Evolutionary conservation across 2,113 vertebrate genomes (phyloP), one percentile per base, ranked within the genome.

Genomic region (Xiphophorus couchianus): DNA sequence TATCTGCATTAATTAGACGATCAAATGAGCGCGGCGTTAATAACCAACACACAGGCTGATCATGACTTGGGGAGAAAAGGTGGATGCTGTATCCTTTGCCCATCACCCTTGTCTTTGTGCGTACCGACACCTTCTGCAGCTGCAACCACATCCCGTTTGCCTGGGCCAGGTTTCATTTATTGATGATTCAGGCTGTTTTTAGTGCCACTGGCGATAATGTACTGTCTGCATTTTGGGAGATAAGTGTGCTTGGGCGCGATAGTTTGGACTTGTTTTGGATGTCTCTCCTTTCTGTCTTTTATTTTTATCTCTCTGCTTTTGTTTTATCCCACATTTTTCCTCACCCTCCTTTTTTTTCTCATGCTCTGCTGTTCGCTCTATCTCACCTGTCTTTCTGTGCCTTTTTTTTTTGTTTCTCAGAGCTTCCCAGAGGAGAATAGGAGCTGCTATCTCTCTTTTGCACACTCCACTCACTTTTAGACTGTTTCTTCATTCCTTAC

Each of bases 1-100:
- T 83, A 88, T 90, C 89, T 71, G 88, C 88, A 86, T 93, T 93
- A 92, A 92, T 92, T 91, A 92, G 83, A 79, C 63, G 65, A 83
- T 77, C 48, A 37, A 86, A 83, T 66, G 88, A 83, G 81, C 76
- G 51, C 70, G 0, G 64, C 62, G 71, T 84, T 89, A 89, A 90
- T 92, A 88, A 83, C 83, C 60, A 85, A 82, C 71, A 58, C 81
- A 5, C 17, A 9, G 51, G 84, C 78, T 67, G 85, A 86, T 87
- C 84, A 82, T 90, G 86, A 88, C 2, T 7, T 25, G 51, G 25
- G 51, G 1, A 58, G 84, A 79, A 51, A 4, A 76, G 60, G 63
- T 39, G 66, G 51, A 1, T 9, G 13, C 77, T 3, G 10, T 48
- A 68, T 82, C 81, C 78, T 51, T 66, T 73, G 77, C 4, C 69